Percentiles rank a stretch among this genome's conserved stretches.
These are phyloP conservation scores for Strigops habroptila DNA, from an alignment of 2,113 vertebrate species.

Conservation along the genomic window DNA sequence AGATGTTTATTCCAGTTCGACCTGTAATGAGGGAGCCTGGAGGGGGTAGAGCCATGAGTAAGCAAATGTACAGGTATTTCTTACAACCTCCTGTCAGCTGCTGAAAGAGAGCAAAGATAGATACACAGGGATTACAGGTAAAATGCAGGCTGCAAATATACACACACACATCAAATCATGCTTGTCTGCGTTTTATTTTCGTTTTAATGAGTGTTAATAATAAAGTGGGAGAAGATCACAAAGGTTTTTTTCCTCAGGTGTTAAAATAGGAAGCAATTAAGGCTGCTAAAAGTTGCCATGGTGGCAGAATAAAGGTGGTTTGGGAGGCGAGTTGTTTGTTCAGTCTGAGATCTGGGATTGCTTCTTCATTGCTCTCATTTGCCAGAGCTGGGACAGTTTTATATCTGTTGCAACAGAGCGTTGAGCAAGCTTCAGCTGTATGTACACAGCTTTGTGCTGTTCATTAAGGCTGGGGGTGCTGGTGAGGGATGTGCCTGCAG, in stretches of 20 bases:
- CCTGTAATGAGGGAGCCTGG: neutral
- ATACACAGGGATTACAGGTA: neutral
- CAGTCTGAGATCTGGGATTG: neutral
- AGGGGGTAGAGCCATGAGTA: neutral
- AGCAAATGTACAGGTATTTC: neutral
- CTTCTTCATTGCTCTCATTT: neutral
- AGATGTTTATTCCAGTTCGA: neutral
- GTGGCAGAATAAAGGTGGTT: neutral
- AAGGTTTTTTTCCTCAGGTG: neutral
- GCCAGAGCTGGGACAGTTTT: neutral
- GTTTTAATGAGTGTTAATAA: neutral
- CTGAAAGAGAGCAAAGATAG: neutral
- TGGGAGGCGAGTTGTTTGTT: neutral
- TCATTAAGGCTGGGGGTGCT: neutral
- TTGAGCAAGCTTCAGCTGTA: rapidly evolving
- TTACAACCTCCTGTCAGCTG: neutral
- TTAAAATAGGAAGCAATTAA: slow-evolving; percentile 29
- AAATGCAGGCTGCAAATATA: neutral
- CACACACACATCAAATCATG: neutral
- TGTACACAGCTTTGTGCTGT: rapidly evolving
- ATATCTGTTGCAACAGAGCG: rapidly evolving
- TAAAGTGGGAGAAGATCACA: neutral
- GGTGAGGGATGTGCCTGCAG: neutral
- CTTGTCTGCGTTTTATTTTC: neutral
- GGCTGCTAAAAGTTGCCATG: slow-evolving; percentile 32